Evolutionary conservation across 2,888 invertebrate species (phyloP).

Genomic region (Cybosia mesomella): DNA sequence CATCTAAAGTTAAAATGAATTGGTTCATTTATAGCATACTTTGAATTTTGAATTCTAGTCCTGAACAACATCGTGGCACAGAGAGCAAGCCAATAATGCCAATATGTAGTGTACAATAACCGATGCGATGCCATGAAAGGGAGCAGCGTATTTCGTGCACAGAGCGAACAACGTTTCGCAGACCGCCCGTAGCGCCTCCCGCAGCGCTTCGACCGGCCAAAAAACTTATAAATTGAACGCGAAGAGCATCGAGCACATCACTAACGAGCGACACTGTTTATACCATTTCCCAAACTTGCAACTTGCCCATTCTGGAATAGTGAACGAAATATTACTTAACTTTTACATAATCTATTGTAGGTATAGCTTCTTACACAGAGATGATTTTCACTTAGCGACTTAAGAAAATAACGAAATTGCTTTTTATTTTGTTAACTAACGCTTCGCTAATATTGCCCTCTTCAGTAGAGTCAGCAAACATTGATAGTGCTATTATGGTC

Average conservation of each 20-base stretch:
- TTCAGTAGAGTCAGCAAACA: conserved; percentile 35
- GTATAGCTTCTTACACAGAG: too few relatives aligned
- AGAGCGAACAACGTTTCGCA: conserved; percentile 69
- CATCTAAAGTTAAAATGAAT: background rate
- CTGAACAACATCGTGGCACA: conserved; percentile 60
- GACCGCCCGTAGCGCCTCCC: conserved; percentile 73
- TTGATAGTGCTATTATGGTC: conserved; percentile 39
- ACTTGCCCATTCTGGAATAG: conserved; percentile 34
- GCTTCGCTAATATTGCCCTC: conserved; percentile 28
- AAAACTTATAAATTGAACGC: conserved; percentile 75
- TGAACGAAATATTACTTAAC: background rate
- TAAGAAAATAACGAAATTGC: conserved; percentile 22
- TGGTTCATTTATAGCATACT: background rate
- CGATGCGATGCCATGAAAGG: conserved; percentile 73
- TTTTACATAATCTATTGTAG: background rate
- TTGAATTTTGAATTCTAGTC: conserved; percentile 63
- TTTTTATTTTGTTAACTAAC: conserved; percentile 29
- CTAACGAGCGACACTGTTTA: conserved; percentile 69
- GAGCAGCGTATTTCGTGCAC: conserved; percentile 67
- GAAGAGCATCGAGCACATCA: conserved; percentile 48
- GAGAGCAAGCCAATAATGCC: conserved; percentile 68
- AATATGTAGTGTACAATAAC: conserved; percentile 74
- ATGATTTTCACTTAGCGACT: background rate
- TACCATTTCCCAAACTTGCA: conserved; percentile 59
- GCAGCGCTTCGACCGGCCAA: conserved; percentile 68